Percentiles rank a stretch among this genome's conserved stretches.
Evolutionary conservation across 2,888 invertebrate genomes (phyloP).

Genomic region (Ypsolopha sequella): DNA sequence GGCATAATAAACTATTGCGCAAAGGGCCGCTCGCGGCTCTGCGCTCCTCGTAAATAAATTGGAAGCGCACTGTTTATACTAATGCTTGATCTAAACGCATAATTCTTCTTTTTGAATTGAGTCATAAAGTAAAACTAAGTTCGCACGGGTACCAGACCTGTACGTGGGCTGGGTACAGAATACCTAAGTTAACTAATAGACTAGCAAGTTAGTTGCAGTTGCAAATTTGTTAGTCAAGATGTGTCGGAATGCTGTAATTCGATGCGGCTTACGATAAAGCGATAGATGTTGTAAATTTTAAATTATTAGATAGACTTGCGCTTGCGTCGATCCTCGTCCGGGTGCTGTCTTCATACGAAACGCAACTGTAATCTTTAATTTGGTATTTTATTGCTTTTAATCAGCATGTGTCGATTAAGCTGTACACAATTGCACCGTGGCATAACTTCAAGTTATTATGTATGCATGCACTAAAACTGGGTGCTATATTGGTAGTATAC

Average conservation of each 20-base stretch:
- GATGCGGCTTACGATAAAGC: conserved; percentile 20
- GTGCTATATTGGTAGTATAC: no score
- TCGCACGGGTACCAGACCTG: conserved; percentile 13
- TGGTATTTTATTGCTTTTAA: no score
- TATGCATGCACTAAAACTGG: no score
- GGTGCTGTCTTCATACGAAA: no score
- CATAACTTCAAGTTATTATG: no score
- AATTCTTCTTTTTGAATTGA: conserved; percentile 48
- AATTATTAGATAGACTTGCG: conserved; percentile 15
- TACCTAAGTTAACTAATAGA: conserved; percentile 19
- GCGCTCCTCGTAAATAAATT: conserved; percentile 46
- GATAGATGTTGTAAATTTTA: conserved; percentile 18
- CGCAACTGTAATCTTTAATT: no score
- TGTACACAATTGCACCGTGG: no score
- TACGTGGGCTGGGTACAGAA: conserved; percentile 26
- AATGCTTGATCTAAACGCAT: conserved; percentile 46
- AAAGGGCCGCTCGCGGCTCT: conserved; percentile 33
- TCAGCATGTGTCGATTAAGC: no score
- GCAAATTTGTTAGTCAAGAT: conserved; percentile 23
- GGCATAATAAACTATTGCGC: conserved; percentile 27
- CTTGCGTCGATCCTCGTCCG: not conserved
- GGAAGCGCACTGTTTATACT: conserved; percentile 51
- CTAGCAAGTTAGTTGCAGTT: conserved; percentile 11
- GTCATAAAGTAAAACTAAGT: conserved; percentile 38
- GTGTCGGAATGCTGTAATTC: conserved; percentile 28